phyloP scores from a whole-genome alignment of 2,113 vertebrate species.

The Smithornis capensis region DNA sequence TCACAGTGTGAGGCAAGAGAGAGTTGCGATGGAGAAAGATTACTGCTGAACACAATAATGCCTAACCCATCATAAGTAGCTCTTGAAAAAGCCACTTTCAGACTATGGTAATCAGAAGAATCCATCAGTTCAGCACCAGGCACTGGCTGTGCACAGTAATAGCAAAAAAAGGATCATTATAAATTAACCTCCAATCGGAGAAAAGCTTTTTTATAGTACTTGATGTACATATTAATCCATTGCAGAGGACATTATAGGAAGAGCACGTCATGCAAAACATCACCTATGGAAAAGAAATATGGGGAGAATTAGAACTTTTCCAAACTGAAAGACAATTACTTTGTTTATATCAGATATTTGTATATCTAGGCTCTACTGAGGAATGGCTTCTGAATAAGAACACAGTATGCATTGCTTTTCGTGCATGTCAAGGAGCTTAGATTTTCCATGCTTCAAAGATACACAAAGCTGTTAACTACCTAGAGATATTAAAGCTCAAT shows the following conservation, averaged over 20 bases:
- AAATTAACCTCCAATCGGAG: background rate
- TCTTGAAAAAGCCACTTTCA: background rate
- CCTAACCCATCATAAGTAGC: background rate
- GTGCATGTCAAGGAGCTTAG: background rate
- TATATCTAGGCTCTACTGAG: background rate
- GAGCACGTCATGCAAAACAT: background rate
- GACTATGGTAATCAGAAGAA: background rate
- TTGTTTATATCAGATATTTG: background rate
- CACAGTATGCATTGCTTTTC: background rate
- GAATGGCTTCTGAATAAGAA: background rate
- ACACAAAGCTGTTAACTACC: background rate
- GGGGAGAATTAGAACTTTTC: background rate
- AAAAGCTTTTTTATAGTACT: background rate
- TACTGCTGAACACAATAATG: background rate
- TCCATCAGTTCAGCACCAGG: background rate
- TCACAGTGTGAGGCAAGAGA: background rate
- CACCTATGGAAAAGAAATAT: background rate
- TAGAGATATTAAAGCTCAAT: background rate
- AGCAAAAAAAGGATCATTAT: background rate
- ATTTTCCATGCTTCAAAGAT: background rate
- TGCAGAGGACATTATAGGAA: background rate
- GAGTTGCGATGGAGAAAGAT: background rate
- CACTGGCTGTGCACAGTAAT: background rate
- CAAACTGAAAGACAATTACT: background rate
- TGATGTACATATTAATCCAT: background rate